These are phyloP conservation scores for Drosophila lutescens DNA, from an alignment of 2,888 invertebrate species.

Conservation along the genomic window DNA sequence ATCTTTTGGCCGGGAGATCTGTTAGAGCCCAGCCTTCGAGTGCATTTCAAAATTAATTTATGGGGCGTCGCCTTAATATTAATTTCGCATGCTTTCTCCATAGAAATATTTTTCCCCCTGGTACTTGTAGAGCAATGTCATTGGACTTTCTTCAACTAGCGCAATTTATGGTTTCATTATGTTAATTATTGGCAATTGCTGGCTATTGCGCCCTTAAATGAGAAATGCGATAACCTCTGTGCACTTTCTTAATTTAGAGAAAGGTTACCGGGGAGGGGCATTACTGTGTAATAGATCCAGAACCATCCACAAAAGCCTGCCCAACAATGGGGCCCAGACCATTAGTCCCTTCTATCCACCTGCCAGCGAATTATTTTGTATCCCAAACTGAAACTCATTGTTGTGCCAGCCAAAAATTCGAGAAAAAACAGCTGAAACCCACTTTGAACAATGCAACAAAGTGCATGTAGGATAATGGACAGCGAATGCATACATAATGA, in stretches of 20 bases:
- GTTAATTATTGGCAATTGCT: conserved; percentile 81
- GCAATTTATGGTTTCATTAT: conserved; percentile 76
- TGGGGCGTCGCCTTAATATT: conserved; percentile 66
- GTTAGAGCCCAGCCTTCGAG: conserved; percentile 2
- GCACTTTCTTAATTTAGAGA: conserved; percentile 36
- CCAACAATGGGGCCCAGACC: conserved; percentile 57
- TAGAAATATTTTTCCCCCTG: conserved; percentile 34
- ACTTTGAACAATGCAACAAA: conserved; percentile 34
- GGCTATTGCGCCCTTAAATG: conserved; percentile 8
- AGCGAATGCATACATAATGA: conserved; percentile 33
- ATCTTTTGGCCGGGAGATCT: neutral
- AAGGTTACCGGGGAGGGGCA: conserved; percentile 21
- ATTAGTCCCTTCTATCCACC: conserved; percentile 48
- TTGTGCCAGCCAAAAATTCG: conserved; percentile 41
- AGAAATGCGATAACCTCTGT: conserved; percentile 27
- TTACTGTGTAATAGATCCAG: neutral
- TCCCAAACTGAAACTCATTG: conserved; percentile 51
- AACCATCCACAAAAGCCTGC: conserved; percentile 9
- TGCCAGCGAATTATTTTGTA: conserved; percentile 28
- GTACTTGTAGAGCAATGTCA: conserved; percentile 58
- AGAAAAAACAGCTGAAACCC: conserved; percentile 15
- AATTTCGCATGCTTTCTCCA: conserved; percentile 50
- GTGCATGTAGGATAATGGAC: conserved; percentile 58
- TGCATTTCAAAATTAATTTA: conserved; percentile 79
- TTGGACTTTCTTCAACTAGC: conserved; percentile 73